Evolutionary conservation across 1,140 invertebrate species (phyloP), one percentile per base, ranked within the genome.

Genomic region (Telenomus remus): DNA sequence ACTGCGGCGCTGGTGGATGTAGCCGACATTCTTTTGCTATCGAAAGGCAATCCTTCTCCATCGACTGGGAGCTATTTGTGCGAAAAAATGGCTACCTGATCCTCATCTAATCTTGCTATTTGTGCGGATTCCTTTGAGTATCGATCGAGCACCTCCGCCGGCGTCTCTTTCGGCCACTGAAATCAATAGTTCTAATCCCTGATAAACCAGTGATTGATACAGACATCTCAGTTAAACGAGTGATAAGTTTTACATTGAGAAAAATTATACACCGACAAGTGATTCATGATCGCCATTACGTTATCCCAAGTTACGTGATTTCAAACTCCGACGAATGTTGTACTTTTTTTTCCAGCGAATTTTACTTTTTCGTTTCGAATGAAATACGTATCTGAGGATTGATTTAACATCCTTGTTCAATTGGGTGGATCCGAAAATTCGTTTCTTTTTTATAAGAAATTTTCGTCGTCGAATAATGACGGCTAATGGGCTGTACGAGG

Each of bases 101-200:
- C 69, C 75, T 65, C 77, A 66, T 79, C 78, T 81, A 80, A 81
- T 80, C 80, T 79, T 57, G 79, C 76, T 78, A 81, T 80, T 81
- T 81, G 79, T 80, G 79, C 47, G 72, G 68, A 77, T 77, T 79
- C 74, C 78, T 79, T 76, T 74, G 56, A 73, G 77, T 65, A 76
- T 73, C 71, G 75, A 74, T 75, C 70, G 65, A n/a, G 14, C 51
- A 46, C 63, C 53, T 49, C 46, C 35, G 35, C 51, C 10, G 51
- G 54, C 63, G 55, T 71, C 68, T 56, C 49, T 27, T 6, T 56
- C 27, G 49, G 49, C 12, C 39, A 53, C 59, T 56, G 46, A 47
- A 77, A 77, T 77, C 68, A 77, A 77, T 77, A 77, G 68, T 77
- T 77, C 63, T 77, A 77, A 77, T 77, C 68, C 74, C 47, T 57